These are phyloP conservation scores for Neodiprion lecontei DNA, from an alignment of 1,140 invertebrate genomes.

Conservation along the genomic window DNA sequence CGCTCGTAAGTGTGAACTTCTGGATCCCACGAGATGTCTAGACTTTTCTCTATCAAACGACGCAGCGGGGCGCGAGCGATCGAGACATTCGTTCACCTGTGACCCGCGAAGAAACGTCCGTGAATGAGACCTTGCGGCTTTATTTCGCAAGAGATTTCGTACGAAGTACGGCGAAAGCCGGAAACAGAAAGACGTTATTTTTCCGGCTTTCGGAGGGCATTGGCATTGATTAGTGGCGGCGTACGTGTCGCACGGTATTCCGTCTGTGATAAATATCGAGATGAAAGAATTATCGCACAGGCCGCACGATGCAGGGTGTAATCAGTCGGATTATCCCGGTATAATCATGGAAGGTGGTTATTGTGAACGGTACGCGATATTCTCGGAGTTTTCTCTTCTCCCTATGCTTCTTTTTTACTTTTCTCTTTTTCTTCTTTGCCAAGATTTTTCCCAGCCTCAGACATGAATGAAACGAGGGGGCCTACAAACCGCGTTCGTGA, in stretches of 20 bases:
- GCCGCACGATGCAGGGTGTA: neutral
- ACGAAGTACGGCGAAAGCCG: too few species aligned
- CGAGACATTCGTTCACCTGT: neutral
- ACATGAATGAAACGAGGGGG: conserved; percentile 10
- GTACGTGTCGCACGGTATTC: too few species aligned
- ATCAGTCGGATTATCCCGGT: neutral
- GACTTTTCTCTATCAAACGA: neutral
- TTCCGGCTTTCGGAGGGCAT: too few species aligned
- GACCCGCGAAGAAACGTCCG: neutral
- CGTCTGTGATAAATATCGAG: too few species aligned
- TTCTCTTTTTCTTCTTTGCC: neutral
- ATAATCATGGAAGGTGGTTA: neutral
- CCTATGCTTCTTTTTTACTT: neutral
- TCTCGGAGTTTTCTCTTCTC: neutral
- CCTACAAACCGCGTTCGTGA: conserved; percentile 10
- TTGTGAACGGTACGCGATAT: neutral
- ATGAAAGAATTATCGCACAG: too few species aligned
- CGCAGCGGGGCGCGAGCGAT: conserved; percentile 2
- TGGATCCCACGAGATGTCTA: neutral
- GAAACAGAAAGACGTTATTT: too few species aligned
- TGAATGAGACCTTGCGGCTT: neutral
- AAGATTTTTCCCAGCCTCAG: neutral
- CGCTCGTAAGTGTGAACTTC: neutral
- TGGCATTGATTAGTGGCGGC: too few species aligned
- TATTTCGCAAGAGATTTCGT: neutral